Base-by-base conservation (phyloP, 1,140 invertebrate genomes). In the Neuroterus valhalla region DNA sequence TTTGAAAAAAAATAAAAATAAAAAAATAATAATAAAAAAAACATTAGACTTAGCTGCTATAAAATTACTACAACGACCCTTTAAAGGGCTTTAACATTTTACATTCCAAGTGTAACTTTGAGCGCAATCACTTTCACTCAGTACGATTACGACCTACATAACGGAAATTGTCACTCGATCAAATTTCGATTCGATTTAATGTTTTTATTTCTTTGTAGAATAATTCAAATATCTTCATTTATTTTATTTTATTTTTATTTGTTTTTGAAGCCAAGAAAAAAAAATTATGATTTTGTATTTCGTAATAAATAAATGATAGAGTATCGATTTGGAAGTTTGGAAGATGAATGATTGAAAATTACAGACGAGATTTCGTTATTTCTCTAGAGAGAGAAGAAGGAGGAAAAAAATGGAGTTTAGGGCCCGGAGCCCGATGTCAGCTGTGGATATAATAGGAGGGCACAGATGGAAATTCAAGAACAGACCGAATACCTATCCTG, bases 1-100 rank as follows among this genome's bases (percentile, higher is more conserved):
- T 76, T 52, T 62, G 72, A 43, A 48, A 11, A 8, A 31, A 71
- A 71, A 79, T 31, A 31, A 62, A n/a, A 68, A 73, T 43, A 66
- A 72, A 38, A 79, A 71, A 62, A 62, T 31, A 31, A 62, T 31
- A 15, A 23, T 31, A 38, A 62, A 15, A 62, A 62, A 31, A 31
- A 23, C n/a, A 5, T 62, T 38, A 31, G 14, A 31, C 23, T 14
- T 14, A 15, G 3, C 23, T 15, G n/a, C 15, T 12, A n/a, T 62
- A 31, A 62, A 62, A 62, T 62, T 62, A 62, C 55, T 14, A 23
- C 15, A 62, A 62, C 31, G 15, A 62, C 31, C 23, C 23, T 50
- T 62, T 62, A 31, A 62, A 62, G 55, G 31, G 5, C 1, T 15
- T 62, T 17, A 19, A 19, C n/a, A n/a, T 50, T 50, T 50, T 50